Evolutionary conservation across 2,797 vertebrate species (phyloP), one percentile per base, ranked within the genome.

Genomic region (Sebastes vulpes): DNA sequence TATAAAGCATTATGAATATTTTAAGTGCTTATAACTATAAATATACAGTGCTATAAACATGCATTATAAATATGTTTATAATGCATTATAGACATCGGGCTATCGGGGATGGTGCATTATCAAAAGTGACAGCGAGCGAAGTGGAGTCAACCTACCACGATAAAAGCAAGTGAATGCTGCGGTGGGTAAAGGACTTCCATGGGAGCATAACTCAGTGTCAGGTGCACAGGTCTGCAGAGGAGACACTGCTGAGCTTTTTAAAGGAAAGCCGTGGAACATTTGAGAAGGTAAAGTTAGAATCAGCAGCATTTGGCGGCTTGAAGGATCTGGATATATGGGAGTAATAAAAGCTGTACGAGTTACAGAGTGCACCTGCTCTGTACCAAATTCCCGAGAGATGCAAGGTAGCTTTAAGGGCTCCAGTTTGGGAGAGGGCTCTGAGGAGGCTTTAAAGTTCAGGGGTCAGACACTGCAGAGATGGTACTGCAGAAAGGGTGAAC

Each of bases 291-390:
- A 82, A 90, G 82, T 85, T 63, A 56, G 86, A 84, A 91, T 90
- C 86, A 85, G 90, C 90, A 90, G 72, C 88, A 82, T 85, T 88
- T 42, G 77, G 77, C 6, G 25, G 38, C 63, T 61, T 81, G 81
- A 86, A 89, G 50, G 77, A 88, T 84, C 64, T 75, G 77, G 83
- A 90, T 90, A 75, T 89, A 90, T 90, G 73, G 58, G 64, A 58
- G 87, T 70, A 83, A 88, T 92, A 84, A 90, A 90, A 68, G 46
- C 72, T 52, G 64, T 20, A 29, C 21, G 4, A 86, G 75, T 81
- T 87, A 78, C 76, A 73, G 53, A 77, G 66, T 76, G 70, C 74
- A 81, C 81, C 72, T 84, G 72, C 57, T 38, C 77, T 35, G 72
- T 35, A 25, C 42, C 26, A 23, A 46, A 63, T 21, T 68, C 81